Conservation (phyloP, 2,888 invertebrate species). For the Cephus pygmeus region DNA sequence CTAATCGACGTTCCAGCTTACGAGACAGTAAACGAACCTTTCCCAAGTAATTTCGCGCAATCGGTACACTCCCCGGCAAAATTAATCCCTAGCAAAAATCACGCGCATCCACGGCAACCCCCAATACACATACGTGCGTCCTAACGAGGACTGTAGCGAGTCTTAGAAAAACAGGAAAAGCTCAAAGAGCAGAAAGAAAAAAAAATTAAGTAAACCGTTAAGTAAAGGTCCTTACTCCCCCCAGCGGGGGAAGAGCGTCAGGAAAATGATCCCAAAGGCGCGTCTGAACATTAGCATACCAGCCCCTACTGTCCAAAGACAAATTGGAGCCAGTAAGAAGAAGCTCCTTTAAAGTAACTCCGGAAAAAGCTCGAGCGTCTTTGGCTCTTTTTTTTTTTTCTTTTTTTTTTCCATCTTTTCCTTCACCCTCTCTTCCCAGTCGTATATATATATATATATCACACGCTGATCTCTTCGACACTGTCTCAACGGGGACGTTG, state of each 20-base stretch:
- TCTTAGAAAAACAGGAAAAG: not conserved
- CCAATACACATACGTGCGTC: no score
- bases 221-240: not conserved
- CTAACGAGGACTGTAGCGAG: not conserved
- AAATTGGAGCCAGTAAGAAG: slow-evolving; percentile 9
- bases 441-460: not conserved
- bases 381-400: slow-evolving; percentile 24
- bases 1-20: not conserved
- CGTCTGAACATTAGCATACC: slow-evolving; percentile 4
- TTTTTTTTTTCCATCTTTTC: not conserved
- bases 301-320: slow-evolving; percentile 11
- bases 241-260: not conserved
- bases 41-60: not conserved
- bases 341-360: slow-evolving; percentile 18
- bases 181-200: not conserved
- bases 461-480: not conserved
- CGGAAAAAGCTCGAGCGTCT: slow-evolving; percentile 20
- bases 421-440: not conserved
- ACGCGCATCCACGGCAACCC: not conserved
- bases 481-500: slow-evolving; percentile 40
- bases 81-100: not conserved
- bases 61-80: not conserved
- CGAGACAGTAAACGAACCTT: not conserved
- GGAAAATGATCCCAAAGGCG: slow-evolving; percentile 1
- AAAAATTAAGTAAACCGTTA: not conserved